phyloP scores from a whole-genome alignment of 2,797 vertebrate species.

The Apogon hyalosoma region DNA sequence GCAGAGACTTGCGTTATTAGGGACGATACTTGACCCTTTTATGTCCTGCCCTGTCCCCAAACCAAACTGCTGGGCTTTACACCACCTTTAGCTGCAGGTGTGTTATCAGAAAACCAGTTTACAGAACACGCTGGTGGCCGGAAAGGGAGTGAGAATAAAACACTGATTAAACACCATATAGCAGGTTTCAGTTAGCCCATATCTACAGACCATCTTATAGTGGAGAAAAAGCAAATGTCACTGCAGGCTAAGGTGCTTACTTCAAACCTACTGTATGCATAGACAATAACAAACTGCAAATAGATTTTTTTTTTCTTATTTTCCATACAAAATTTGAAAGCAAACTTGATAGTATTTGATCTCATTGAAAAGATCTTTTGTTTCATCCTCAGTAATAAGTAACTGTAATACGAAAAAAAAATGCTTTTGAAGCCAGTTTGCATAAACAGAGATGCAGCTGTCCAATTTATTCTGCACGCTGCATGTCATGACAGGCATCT shows the following conservation, averaged over 20 bases:
- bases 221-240: conserved; percentile 39
- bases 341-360: neutral
- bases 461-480: neutral
- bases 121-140: conserved; percentile 34
- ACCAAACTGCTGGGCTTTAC: neutral
- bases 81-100: conserved; percentile 2
- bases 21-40: conserved; percentile 2
- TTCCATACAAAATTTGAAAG: neutral
- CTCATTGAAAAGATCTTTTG: neutral
- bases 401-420: neutral
- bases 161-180: conserved; percentile 69
- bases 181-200: conserved; percentile 18
- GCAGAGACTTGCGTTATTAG: neutral
- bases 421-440: neutral
- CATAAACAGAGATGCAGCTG: conserved; percentile 5
- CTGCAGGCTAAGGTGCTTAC: conserved; percentile 51
- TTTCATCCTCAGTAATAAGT: neutral
- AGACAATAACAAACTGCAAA: conserved; percentile 21
- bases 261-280: conserved; percentile 10
- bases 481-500: neutral
- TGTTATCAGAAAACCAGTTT: conserved; percentile 58
- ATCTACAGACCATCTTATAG: conserved; percentile 8
- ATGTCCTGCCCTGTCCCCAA: neutral
- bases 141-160: conserved; percentile 52
- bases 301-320: conserved; percentile 1